These are phyloP conservation scores for Hypothenemus hampei DNA, from an alignment of 1,140 invertebrate genomes.

Conservation along the genomic window DNA sequence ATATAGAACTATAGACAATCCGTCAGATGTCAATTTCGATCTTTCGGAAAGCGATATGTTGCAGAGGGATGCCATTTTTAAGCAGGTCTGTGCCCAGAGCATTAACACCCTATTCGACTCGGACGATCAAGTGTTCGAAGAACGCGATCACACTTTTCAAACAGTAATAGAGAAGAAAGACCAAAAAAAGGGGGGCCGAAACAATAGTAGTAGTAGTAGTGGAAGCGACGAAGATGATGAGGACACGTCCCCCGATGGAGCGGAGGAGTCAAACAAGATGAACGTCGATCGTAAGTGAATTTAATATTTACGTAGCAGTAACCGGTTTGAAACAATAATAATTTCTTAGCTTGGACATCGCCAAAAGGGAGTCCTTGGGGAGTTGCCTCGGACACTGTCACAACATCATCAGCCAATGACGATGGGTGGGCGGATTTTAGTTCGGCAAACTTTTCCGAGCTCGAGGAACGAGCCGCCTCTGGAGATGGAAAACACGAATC, in stretches of 20 bases:
- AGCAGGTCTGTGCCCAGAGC: conserved; percentile 51
- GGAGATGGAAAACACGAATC: too few species aligned
- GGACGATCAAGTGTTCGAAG: conserved; percentile 52
- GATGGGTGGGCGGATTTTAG: conserved; percentile 42
- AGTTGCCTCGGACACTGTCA: conserved; percentile 1
- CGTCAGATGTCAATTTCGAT: conserved; percentile 51
- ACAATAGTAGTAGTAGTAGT: conserved; percentile 27
- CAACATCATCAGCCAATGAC: conserved; percentile 8
- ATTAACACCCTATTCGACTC: conserved; percentile 50
- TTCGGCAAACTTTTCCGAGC: conserved; percentile 31
- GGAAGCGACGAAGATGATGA: too few species aligned
- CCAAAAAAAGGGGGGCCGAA: conserved; percentile 33
- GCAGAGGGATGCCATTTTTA: conserved; percentile 51
- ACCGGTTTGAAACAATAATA: neutral
- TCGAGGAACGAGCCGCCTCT: conserved; percentile 27
- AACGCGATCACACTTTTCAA: conserved; percentile 48
- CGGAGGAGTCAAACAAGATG: conserved; percentile 39
- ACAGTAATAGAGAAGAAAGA: conserved; percentile 49
- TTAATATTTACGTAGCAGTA: neutral
- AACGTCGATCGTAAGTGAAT: conserved; percentile 41
- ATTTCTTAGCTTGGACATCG: conserved; percentile 36
- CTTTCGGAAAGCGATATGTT: conserved; percentile 47
- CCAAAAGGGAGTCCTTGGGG: conserved; percentile 38
- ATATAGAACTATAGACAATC: conserved; percentile 47
- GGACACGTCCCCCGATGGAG: conserved; percentile 33